Evolutionary conservation across 2,888 invertebrate species (phyloP).

Genomic region (Eupeodes latifasciatus): DNA sequence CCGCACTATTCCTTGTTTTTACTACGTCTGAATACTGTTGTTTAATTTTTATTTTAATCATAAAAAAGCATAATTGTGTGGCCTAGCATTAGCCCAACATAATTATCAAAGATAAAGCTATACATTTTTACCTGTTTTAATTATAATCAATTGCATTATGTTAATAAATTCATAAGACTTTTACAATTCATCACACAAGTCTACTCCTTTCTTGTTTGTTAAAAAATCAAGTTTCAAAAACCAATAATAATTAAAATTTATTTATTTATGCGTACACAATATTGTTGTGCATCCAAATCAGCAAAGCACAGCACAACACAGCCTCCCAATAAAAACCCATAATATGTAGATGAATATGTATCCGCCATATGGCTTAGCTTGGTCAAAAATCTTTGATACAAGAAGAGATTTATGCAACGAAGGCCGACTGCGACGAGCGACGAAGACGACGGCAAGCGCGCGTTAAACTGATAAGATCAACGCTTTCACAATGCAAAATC

Average conservation of each 20-base stretch:
- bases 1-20: too few species aligned
- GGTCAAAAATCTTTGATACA: slow-evolving; percentile 48
- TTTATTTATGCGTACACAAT: slow-evolving; percentile 8
- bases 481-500: slow-evolving; percentile 71
- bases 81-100: too few species aligned
- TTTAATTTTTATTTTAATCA: too few species aligned
- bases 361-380: too few species aligned
- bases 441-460: slow-evolving; percentile 4
- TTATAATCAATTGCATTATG: neutral
- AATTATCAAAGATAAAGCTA: too few species aligned
- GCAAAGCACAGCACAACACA: neutral
- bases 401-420: slow-evolving; percentile 50
- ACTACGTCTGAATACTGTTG: too few species aligned
- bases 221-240: neutral
- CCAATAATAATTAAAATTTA: slow-evolving; percentile 30
- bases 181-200: neutral
- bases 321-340: slow-evolving; percentile 4
- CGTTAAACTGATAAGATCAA: slow-evolving; percentile 67
- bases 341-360: slow-evolving; percentile 2
- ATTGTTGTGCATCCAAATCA: slow-evolving; percentile 2
- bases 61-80: too few species aligned
- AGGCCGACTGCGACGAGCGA: too few species aligned
- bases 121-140: too few species aligned
- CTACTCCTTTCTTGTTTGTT: neutral
- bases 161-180: neutral